phyloP scores from a whole-genome alignment of 2,113 vertebrate genomes.

The Alectura lathami region DNA sequence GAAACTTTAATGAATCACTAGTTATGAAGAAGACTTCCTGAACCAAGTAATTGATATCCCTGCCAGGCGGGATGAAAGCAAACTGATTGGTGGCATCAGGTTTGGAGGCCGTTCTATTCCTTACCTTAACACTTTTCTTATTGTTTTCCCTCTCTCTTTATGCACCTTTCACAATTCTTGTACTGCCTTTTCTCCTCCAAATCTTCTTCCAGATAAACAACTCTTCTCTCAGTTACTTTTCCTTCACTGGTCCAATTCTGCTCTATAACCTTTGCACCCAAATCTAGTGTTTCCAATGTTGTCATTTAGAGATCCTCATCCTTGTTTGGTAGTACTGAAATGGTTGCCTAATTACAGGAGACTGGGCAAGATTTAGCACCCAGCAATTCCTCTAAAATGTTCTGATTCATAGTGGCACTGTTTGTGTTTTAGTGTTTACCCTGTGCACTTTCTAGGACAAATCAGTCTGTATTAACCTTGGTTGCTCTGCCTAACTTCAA shows the following conservation, averaged over 20 bases:
- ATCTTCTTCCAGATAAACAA: not conserved
- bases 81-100: too few species aligned
- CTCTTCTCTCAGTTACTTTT: not conserved
- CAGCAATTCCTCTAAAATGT: not conserved
- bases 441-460: not conserved
- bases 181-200: not conserved
- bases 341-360: not conserved
- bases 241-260: not conserved
- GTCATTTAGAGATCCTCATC: not conserved
- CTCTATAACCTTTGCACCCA: accelerated
- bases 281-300: not conserved
- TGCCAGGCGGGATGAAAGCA: too few species aligned
- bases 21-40: too few species aligned
- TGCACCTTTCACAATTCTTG: too few species aligned
- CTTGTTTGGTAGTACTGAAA: not conserved
- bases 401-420: not conserved
- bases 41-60: too few species aligned
- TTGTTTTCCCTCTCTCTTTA: not conserved
- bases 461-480: not conserved
- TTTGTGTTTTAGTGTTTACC: not conserved
- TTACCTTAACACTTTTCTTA: not conserved
- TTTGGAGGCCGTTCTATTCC: too few species aligned
- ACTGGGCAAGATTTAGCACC: not conserved
- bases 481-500: not conserved
- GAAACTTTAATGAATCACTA: not conserved